phyloP scores from a whole-genome alignment of 2,888 invertebrate genomes.

The Piscicola geometra region DNA sequence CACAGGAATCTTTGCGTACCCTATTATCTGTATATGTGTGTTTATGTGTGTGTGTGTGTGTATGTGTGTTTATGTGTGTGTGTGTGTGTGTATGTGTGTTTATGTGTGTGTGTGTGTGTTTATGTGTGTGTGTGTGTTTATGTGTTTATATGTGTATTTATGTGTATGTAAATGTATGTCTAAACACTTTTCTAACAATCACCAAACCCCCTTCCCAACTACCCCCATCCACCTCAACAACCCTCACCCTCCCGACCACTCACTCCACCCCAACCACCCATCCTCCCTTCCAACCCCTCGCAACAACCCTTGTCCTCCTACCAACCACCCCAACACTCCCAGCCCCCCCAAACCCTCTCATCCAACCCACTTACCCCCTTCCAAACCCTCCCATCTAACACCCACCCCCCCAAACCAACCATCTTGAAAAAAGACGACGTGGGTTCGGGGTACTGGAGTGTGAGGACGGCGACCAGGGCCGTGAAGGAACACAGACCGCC shows the following conservation, averaged over 20 bases:
- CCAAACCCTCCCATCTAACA: too few relatives aligned
- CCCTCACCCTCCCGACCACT: too few relatives aligned
- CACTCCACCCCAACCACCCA: too few relatives aligned
- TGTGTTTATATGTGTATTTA: too few relatives aligned
- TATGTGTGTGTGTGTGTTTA: too few relatives aligned
- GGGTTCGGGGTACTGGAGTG: conserved; percentile 84
- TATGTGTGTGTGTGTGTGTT: not conserved
- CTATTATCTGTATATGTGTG: conserved; percentile 26
- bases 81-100: conserved; percentile 1
- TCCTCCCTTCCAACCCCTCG: too few relatives aligned
- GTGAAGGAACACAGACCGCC: conserved; percentile 87
- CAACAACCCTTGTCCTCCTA: too few relatives aligned
- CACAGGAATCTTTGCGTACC: not conserved
- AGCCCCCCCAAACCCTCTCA: too few relatives aligned
- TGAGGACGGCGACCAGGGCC: conserved; percentile 77
- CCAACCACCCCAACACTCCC: too few relatives aligned
- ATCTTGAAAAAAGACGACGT: conserved; percentile 62
- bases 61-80: conserved; percentile 1
- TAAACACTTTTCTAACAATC: too few relatives aligned
- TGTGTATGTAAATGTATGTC: not conserved
- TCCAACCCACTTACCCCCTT: not conserved
- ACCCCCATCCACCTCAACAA: too few relatives aligned
- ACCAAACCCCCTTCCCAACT: too few relatives aligned
- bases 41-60: conserved; percentile 16
- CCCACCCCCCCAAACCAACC: not conserved